Percentiles rank a stretch among this genome's conserved stretches.
Evolutionary conservation across 2,797 vertebrate genomes (phyloP).

Genomic region (Melanotaenia trifasciata): DNA sequence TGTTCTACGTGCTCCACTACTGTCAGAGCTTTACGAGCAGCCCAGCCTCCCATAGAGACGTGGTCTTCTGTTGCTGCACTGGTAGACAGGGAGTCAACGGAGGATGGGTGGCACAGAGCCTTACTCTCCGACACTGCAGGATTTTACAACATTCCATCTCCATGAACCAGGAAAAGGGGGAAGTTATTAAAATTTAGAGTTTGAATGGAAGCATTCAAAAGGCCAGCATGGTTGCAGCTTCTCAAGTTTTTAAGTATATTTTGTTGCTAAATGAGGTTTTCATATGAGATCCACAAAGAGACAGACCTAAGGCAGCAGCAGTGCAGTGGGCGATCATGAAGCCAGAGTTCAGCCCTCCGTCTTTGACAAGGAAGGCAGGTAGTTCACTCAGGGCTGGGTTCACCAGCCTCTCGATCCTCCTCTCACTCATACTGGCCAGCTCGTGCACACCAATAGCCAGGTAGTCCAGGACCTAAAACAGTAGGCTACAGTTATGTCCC

Average conservation of each 20-base stretch:
- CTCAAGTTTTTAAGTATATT: no score
- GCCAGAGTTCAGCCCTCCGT: slow-evolving; percentile 52
- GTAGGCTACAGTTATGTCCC: neutral
- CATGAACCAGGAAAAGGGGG: no score
- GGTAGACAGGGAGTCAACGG: slow-evolving; percentile 63
- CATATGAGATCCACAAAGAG: no score
- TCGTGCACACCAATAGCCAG: slow-evolving; percentile 55
- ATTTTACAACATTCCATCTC: neutral
- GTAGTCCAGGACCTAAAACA: slow-evolving; percentile 47
- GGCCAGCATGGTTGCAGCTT: no score
- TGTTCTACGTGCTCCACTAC: slow-evolving; percentile 61
- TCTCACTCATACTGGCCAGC: slow-evolving; percentile 49
- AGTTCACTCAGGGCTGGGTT: slow-evolving; percentile 51
- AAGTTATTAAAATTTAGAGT: no score
- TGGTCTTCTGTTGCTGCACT: slow-evolving; percentile 42
- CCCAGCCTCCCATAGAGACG: slow-evolving; percentile 60
- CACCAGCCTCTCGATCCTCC: slow-evolving; percentile 53
- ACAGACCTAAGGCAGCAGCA: slow-evolving; percentile 50
- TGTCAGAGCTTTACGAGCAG: slow-evolving; percentile 55
- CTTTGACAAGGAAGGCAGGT: slow-evolving; percentile 51
- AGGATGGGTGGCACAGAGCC: slow-evolving; percentile 9
- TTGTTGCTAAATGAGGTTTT: no score
- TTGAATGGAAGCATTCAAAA: neutral
- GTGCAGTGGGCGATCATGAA: slow-evolving; percentile 59
- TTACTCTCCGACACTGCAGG: slow-evolving; percentile 1